Conservation (phyloP, 2,797 vertebrate species). For the Selene dorsalis region DNA sequence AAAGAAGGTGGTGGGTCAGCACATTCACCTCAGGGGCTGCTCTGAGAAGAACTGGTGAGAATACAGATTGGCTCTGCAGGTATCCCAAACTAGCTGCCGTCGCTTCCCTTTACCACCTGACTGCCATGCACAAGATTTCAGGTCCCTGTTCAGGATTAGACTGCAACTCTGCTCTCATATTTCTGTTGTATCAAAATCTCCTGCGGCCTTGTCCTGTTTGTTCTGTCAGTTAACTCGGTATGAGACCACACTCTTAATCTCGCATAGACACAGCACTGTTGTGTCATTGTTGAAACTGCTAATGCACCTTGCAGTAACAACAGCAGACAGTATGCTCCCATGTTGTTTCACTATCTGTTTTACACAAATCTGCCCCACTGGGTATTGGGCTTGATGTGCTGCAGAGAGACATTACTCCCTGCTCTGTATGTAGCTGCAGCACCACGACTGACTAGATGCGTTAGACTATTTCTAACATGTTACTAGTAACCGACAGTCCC, state of each 20-base stretch:
- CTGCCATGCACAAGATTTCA: slow-evolving; percentile 22
- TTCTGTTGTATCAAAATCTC: slow-evolving; percentile 20
- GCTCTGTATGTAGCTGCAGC: slow-evolving; percentile 27
- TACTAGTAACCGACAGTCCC: slow-evolving; percentile 9
- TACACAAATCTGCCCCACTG: slow-evolving; percentile 43
- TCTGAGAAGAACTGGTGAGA: slow-evolving; percentile 23
- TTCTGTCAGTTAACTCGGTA: slow-evolving; percentile 17
- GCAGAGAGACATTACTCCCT: slow-evolving; percentile 40
- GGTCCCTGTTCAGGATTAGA: slow-evolving; percentile 17
- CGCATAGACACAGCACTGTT: background rate
- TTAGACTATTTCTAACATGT: slow-evolving; percentile 20
- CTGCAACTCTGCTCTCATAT: slow-evolving; percentile 13
- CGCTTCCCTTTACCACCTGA: slow-evolving; percentile 13
- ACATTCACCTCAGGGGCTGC: background rate
- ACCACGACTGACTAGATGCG: slow-evolving; percentile 31
- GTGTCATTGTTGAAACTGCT: slow-evolving; percentile 25
- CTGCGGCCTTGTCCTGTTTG: slow-evolving; percentile 9
- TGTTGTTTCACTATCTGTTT: slow-evolving; percentile 37
- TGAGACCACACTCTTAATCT: background rate
- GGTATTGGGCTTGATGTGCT: slow-evolving; percentile 43
- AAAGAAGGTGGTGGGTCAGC: slow-evolving; percentile 52
- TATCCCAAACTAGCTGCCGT: slow-evolving; percentile 26
- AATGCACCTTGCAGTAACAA: slow-evolving; percentile 29
- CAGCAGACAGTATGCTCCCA: slow-evolving; percentile 31
- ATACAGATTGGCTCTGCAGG: slow-evolving; percentile 44